Base-by-base conservation (phyloP, 2,113 vertebrate species). In the Brachypodius melanocephalos region DNA sequence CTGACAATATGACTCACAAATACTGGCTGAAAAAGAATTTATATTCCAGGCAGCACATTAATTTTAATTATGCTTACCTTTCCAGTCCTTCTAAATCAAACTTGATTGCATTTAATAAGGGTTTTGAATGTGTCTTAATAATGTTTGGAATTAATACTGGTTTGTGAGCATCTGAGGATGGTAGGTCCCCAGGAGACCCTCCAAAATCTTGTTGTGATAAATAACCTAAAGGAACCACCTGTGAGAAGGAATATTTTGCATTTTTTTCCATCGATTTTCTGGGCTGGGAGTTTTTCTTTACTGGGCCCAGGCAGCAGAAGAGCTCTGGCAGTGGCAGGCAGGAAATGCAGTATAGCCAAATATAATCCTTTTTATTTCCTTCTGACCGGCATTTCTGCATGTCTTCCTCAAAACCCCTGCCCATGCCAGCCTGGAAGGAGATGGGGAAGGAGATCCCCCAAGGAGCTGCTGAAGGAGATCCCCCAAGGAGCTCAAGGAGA, bases 51-150 rank as follows among this genome's bases (percentile, higher is more conserved):
- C 78, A 85, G 45, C 65, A 72, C 19, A 25, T 46, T 97, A 61
- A 88, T 92, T 97, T 96, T 95, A 97, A 97, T 97, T 95, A 95
- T 93, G 92, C 97, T 97, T 97, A 96, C 84, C 92, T 97, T 96
- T 78, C 93, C 85, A 94, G 48, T 94, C 79, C 93, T 77, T 96
- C 91, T 88, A 95, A 98, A 97, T 97, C 94, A 97, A 85, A 94
- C 58, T 95, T 98, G 96, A 97, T 97, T 98, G 78, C 69, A 93
- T 97, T 97, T 97, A 97, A 97, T 98, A 96, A 94, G 79, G 55
- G 85, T 55, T 96, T 96, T 96, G 95, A 78, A 89, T 82, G 79
- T 95, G 82, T 86, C 65, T 96, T 97, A 97, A 95, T 96, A 96
- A 91, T 79, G 94, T 84, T 95, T 95, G 95, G 88, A 96, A 97